These are phyloP conservation scores for Oryzias celebensis DNA, from an alignment of 2,113 vertebrate genomes.

Conservation along the genomic window DNA sequence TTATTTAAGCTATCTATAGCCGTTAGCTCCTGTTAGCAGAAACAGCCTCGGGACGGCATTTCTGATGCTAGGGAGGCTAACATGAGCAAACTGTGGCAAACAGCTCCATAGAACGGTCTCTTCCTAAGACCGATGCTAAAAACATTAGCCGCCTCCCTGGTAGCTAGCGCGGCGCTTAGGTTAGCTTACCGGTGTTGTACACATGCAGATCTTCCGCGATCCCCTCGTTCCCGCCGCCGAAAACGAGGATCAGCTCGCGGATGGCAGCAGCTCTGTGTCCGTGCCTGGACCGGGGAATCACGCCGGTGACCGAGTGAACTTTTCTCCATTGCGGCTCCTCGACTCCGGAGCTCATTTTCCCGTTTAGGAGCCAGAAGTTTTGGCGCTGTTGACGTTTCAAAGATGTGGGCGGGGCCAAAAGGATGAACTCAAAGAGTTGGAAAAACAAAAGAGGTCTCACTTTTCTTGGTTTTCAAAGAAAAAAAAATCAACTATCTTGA, in stretches of 20 bases:
- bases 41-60: too few relatives aligned
- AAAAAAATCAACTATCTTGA: too few relatives aligned
- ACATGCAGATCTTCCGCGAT: conserved; percentile 94
- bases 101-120: not conserved
- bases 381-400: conserved; percentile 68
- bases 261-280: conserved; percentile 91
- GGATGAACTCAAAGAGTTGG: not conserved
- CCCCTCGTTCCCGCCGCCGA: conserved; percentile 94
- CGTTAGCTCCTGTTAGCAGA: too few relatives aligned
- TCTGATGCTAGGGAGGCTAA: too few relatives aligned
- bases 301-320: conserved; percentile 85
- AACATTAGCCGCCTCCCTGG: conserved; percentile 55
- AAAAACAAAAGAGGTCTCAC: not conserved
- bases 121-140: conserved; percentile 43
- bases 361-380: conserved; percentile 24
- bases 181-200: conserved; percentile 89
- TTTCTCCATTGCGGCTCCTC: conserved; percentile 85
- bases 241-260: conserved; percentile 90
- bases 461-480: not conserved
- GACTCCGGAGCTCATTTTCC: conserved; percentile 57
- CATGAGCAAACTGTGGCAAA: not conserved
- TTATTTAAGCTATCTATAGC: too few relatives aligned
- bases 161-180: conserved; percentile 35
- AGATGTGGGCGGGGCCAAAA: conserved; percentile 29
- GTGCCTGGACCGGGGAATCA: conserved; percentile 89